A percentile compares a stretch with the other conserved stretches of the same genome.
phyloP scores from a whole-genome alignment of 53 echinoderm and acorn worm species.

The Astropecten irregularis region DNA sequence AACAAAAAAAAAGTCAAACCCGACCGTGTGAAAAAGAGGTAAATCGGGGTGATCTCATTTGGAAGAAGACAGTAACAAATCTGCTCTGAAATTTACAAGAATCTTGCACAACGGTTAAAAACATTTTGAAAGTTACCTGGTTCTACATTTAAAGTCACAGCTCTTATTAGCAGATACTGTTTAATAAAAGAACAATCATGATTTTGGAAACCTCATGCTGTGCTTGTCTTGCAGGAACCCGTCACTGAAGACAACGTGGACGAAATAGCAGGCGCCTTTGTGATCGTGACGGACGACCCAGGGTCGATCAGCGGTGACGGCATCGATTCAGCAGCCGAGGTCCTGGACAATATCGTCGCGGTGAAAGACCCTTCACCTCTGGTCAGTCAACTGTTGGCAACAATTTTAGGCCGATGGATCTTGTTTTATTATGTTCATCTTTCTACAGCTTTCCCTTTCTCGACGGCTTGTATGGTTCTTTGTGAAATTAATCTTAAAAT shows the following conservation, averaged over 20 bases:
- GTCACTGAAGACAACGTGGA: slow-evolving; percentile 10
- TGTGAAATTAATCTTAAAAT: too few relatives aligned
- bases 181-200: too few relatives aligned
- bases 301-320: not conserved
- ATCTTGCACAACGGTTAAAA: not conserved
- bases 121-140: not conserved
- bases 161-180: too few relatives aligned
- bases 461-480: too few relatives aligned
- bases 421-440: too few relatives aligned
- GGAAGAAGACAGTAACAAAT: too few relatives aligned
- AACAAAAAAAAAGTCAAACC: too few relatives aligned
- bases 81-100: too few relatives aligned
- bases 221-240: not conserved
- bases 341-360: slow-evolving; percentile 13
- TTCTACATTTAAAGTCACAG: not conserved
- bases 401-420: not conserved
- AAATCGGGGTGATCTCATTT: too few relatives aligned
- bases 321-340: not conserved
- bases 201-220: not conserved
- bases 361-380: not conserved
- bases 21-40: too few relatives aligned
- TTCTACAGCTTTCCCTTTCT: too few relatives aligned
- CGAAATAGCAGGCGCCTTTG: not conserved
- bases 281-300: not conserved
- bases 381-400: not conserved